Conservation (phyloP, 2,797 vertebrate genomes). For the Melanotaenia boesemani region DNA sequence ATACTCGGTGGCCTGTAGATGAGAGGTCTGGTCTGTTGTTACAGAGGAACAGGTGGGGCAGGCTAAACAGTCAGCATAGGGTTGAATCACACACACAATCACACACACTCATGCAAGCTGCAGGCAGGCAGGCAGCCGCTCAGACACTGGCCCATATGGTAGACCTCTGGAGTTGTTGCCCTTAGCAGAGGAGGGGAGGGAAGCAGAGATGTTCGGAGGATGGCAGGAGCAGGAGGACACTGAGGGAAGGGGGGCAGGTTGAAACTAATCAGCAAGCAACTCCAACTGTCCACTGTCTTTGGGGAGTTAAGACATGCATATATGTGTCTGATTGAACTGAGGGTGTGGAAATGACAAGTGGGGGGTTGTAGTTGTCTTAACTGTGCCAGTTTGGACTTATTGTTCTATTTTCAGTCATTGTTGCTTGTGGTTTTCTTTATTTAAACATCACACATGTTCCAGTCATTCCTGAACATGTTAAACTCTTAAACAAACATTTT, state of each 20-base stretch:
- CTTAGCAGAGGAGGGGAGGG: constrained; percentile 63
- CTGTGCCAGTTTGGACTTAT: constrained; percentile 1
- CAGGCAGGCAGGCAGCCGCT: constrained; percentile 67
- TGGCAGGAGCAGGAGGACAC: constrained; percentile 46
- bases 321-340: constrained; percentile 72
- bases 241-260: constrained; percentile 48
- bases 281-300: constrained; percentile 82
- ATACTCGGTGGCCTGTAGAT: constrained; percentile 45
- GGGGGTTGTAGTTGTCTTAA: constrained; percentile 16
- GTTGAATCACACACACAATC: constrained; percentile 42
- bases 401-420: constrained; percentile 4
- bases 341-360: constrained; percentile 19
- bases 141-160: constrained; percentile 81
- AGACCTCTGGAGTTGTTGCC: constrained; percentile 75
- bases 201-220: constrained; percentile 59
- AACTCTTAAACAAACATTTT: neutral
- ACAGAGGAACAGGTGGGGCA: constrained; percentile 84
- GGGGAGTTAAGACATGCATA: constrained; percentile 78
- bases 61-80: constrained; percentile 68
- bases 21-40: constrained; percentile 71
- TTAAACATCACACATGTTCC: neutral
- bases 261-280: constrained; percentile 81
- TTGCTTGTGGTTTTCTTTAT: neutral
- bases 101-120: constrained; percentile 47
- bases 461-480: neutral